Base-by-base conservation (phyloP, 2,888 invertebrate genomes). In the Pimpla rufipes region DNA sequence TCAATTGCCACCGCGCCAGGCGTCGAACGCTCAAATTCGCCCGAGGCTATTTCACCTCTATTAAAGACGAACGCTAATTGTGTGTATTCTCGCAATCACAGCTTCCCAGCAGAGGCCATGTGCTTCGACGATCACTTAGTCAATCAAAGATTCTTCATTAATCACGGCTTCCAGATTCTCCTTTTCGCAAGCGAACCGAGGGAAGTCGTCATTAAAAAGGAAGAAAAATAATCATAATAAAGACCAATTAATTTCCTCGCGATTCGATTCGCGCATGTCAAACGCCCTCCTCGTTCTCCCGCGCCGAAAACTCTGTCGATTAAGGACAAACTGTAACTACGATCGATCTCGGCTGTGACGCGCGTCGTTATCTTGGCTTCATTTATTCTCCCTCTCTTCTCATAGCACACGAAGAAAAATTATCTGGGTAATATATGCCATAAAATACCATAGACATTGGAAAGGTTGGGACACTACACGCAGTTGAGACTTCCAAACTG, bases 71-170 rank as follows among this genome's bases (percentile, higher is more conserved):
- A 11, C 23, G 11, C 21, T 55, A 55, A 55, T 55, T 21, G 55
- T 11, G 55, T 55, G 55, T 55, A 55, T 21, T 55, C 23, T 23
- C 23, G 55, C 21, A 6, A 55, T 55, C 23, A 21, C 55, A 2
- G 55, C 55, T 55, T 23, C 21, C 55, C 23, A 3, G 1, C 11
- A 1, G 18, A 18, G 23, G 21, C 23, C 55, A 21, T 11, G 4
- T 5, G 6, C 7, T 5, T 21, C 11, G 11, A 55, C 23, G 11
- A 23, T 55, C 55, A 55, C 21, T 55, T 23, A 55, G 11, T 11
- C 55, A 4, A 55, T 55, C 10, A 3, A 23, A 55, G 23, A 35
- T 16, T 59, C 59, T 37, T 59, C 37, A 59, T 59, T 59, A 37
- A 59, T 37, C 35, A 59, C 59, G 37, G 5, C 55, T 18, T 21